These are phyloP conservation scores for Acromyrmex charruanus DNA, from an alignment of 1,140 invertebrate species.

Conservation along the genomic window DNA sequence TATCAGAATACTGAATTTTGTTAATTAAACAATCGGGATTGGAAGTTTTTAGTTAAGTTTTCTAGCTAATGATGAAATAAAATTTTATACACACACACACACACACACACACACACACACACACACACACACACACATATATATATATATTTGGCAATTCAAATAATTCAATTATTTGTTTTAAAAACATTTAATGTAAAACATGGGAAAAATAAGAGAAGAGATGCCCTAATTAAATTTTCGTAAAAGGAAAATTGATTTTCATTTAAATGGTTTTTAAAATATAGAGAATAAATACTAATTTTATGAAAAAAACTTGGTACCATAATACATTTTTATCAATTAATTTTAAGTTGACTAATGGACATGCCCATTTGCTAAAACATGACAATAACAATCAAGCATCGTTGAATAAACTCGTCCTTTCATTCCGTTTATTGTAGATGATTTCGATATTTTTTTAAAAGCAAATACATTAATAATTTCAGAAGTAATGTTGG, in stretches of 20 bases:
- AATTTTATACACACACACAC: not conserved
- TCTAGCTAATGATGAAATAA: not conserved
- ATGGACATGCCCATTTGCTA: not conserved
- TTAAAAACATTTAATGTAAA: constrained; percentile 13
- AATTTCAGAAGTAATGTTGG: constrained; percentile 21
- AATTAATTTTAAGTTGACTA: not conserved
- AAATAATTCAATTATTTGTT: not conserved
- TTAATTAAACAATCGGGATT: not conserved
- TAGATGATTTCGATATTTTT: not conserved
- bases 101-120: too few species aligned
- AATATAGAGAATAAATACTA: not conserved
- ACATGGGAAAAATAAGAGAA: not conserved
- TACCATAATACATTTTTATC: not conserved
- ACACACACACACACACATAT: too few species aligned
- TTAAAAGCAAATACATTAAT: constrained; percentile 7
- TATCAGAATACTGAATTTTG: not conserved
- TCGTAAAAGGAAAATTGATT: not conserved
- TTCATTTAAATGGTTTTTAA: not conserved
- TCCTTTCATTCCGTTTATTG: not conserved
- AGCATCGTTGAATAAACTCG: not conserved
- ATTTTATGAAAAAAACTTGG: not conserved
- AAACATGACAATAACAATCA: constrained; percentile 19
- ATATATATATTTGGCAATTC: too few species aligned
- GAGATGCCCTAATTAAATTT: not conserved
- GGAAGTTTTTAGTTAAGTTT: too few species aligned